Percentiles rank a stretch among this genome's conserved stretches.
These are phyloP conservation scores for Dryocosmus kuriphilus DNA, from an alignment of 2,888 invertebrate genomes.

Conservation along the genomic window DNA sequence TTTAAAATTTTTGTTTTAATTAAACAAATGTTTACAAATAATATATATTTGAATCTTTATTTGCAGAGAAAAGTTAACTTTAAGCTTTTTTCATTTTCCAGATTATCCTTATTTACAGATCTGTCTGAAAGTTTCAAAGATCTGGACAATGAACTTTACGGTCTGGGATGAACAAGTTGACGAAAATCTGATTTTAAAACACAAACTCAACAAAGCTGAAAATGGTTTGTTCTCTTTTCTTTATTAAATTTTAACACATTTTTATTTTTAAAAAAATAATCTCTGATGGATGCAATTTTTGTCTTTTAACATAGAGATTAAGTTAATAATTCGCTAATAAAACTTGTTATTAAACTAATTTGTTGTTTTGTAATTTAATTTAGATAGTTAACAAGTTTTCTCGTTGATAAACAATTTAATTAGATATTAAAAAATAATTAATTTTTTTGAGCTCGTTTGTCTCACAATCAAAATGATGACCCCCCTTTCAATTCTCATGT, in stretches of 20 bases:
- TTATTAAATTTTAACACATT: not conserved
- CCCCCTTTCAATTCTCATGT: too few species aligned
- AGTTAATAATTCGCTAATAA: not conserved
- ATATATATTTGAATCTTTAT: not conserved
- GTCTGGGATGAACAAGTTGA: constrained; percentile 54
- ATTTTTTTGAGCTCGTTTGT: not conserved
- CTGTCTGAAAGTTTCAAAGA: constrained; percentile 59
- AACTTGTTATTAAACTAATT: not conserved
- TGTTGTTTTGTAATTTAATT: not conserved
- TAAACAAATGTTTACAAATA: not conserved
- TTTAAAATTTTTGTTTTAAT: not conserved
- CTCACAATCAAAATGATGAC: not conserved
- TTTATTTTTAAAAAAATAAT: not conserved
- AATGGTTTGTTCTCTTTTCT: constrained; percentile 9
- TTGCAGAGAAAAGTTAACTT: constrained; percentile 51
- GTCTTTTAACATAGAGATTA: not conserved
- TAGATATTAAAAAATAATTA: not conserved
- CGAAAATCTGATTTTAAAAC: constrained; percentile 47
- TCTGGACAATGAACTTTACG: constrained; percentile 57
- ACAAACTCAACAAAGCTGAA: not conserved
- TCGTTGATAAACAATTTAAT: not conserved
- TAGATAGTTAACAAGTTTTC: too few species aligned
- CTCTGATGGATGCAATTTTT: not conserved
- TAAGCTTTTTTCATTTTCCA: constrained; percentile 59
- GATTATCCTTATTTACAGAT: constrained; percentile 65